Evolutionary conservation across 2,888 invertebrate species (phyloP).

Genomic region (Trachelus troglodyta): DNA sequence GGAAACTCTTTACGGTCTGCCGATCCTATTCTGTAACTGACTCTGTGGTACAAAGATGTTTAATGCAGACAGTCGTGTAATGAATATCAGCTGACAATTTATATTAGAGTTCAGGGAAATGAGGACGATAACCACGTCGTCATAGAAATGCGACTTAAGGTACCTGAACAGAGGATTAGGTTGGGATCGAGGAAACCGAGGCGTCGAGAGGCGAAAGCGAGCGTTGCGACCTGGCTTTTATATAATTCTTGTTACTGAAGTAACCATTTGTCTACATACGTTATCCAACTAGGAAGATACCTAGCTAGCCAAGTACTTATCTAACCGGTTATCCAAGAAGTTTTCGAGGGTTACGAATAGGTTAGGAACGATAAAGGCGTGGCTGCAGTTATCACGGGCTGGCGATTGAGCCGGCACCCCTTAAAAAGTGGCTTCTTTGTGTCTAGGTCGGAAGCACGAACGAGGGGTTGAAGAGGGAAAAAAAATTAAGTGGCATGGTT

Average conservation of each 20-base stretch:
- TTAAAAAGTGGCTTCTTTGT: neutral
- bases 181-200: neutral
- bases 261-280: neutral
- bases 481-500: constrained; percentile 5
- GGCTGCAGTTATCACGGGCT: neutral
- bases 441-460: neutral
- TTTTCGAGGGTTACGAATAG: neutral
- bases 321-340: neutral
- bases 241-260: neutral
- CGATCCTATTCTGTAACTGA: neutral
- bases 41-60: neutral
- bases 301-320: neutral
- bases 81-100: neutral
- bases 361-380: neutral
- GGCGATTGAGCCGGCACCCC: neutral
- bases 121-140: neutral
- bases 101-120: neutral
- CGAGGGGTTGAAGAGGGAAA: neutral
- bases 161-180: neutral
- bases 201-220: neutral
- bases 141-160: neutral
- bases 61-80: neutral
- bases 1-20: neutral
- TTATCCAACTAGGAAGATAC: neutral
- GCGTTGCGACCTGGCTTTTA: neutral